These are phyloP conservation scores for Apis dorsata DNA, from an alignment of 1,140 invertebrate species.

Conservation along the genomic window DNA sequence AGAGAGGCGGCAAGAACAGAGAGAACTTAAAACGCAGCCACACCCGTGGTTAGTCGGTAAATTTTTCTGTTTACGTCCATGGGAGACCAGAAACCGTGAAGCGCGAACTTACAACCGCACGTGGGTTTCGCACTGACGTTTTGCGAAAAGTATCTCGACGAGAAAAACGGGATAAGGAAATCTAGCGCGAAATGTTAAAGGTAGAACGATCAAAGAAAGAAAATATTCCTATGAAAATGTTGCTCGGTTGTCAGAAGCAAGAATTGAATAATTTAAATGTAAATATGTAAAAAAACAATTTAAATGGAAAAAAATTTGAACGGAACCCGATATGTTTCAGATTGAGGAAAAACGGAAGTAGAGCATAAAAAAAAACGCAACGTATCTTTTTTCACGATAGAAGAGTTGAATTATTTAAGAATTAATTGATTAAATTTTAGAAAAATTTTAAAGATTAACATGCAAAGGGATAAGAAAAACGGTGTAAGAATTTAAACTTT, in stretches of 20 bases:
- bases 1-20: background rate
- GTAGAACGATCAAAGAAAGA: background rate
- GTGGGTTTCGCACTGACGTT: background rate
- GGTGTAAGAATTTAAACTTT: too few species aligned
- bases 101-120: conserved; percentile 5
- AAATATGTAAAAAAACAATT: background rate
- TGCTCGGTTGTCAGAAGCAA: background rate
- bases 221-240: background rate
- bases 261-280: background rate
- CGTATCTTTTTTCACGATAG: too few species aligned
- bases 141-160: background rate
- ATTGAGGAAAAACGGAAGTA: too few species aligned
- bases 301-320: background rate
- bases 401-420: too few species aligned
- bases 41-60: conserved; percentile 56
- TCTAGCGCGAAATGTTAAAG: conserved; percentile 6
- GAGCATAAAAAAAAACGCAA: too few species aligned
- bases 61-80: conserved; percentile 56
- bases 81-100: conserved; percentile 18
- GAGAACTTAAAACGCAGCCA: conserved; percentile 47
- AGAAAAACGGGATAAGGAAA: background rate
- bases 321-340: background rate
- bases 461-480: too few species aligned
- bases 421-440: too few species aligned
- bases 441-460: too few species aligned